Conservation (phyloP, 30 jellyfish, hydroid and myxozoan genomes). For the Aurelia coerulea region DNA sequence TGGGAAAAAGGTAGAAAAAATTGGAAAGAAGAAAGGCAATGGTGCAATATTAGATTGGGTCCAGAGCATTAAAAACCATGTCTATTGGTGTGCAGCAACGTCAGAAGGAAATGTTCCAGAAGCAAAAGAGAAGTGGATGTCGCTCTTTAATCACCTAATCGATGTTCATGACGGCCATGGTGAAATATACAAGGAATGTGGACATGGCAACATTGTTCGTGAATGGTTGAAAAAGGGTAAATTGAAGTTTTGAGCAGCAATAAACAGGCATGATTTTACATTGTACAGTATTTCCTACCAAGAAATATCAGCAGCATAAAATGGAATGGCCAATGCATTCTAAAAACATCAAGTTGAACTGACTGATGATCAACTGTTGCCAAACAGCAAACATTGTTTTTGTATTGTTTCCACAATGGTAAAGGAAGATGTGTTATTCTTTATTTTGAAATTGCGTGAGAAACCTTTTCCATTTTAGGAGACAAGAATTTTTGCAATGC, state of each 20-base stretch:
- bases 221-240: slow-evolving; percentile 19
- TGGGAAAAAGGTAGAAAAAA: slow-evolving; percentile 19
- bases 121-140: slow-evolving; percentile 6
- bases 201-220: slow-evolving; percentile 13
- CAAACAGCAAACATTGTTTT: too few species aligned
- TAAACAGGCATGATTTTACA: not conserved
- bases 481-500: too few species aligned
- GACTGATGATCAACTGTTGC: too few species aligned
- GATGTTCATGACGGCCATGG: slow-evolving; percentile 21
- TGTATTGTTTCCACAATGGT: too few species aligned
- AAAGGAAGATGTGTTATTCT: too few species aligned
- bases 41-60: slow-evolving; percentile 12
- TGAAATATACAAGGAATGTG: slow-evolving; percentile 7
- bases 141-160: not conserved
- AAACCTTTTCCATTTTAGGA: too few species aligned
- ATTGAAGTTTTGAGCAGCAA: not conserved
- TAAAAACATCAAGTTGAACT: too few species aligned
- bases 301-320: not conserved
- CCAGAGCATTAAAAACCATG: slow-evolving; percentile 11
- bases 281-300: not conserved
- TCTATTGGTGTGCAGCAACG: slow-evolving; percentile 17
- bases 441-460: too few species aligned
- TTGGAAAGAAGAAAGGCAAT: slow-evolving; percentile 18
- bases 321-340: too few species aligned
- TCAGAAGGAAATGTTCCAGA: slow-evolving; percentile 15